phyloP scores from a whole-genome alignment of 2,797 vertebrate species.

The Chelmon rostratus region DNA sequence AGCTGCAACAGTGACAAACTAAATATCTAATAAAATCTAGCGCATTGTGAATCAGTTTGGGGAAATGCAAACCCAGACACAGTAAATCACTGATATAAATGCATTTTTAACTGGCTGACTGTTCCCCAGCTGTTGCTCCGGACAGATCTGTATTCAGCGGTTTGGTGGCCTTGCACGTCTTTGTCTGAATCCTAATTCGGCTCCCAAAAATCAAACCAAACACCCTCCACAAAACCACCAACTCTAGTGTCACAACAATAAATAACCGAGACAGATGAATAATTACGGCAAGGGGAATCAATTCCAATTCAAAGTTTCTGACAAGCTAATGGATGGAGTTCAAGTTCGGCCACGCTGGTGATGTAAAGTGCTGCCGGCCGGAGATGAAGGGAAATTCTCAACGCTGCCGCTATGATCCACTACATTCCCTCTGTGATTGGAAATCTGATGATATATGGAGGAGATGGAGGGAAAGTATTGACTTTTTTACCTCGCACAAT shows the following conservation, averaged over 20 bases:
- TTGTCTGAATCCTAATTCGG: constrained; percentile 45
- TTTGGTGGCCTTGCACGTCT: background rate
- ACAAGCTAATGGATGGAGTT: constrained; percentile 68
- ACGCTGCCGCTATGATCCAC: constrained; percentile 31
- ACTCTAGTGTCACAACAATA: constrained; percentile 43
- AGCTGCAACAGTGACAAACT: constrained; percentile 12
- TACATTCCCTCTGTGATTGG: constrained; percentile 51
- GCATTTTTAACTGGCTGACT: background rate
- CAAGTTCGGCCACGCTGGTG: constrained; percentile 17
- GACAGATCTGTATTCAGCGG: constrained; percentile 12
- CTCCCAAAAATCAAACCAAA: constrained; percentile 33
- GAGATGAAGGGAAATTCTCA: constrained; percentile 41
- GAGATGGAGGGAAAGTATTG: constrained; percentile 64
- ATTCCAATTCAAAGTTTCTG: constrained; percentile 75
- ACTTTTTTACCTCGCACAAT: constrained; percentile 54
- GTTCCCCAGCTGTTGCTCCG: constrained; percentile 9
- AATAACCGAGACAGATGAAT: constrained; percentile 67
- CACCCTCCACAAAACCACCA: background rate
- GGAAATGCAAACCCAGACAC: constrained; percentile 11
- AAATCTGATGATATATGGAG: constrained; percentile 66
- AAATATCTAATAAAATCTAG: background rate
- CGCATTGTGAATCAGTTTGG: background rate
- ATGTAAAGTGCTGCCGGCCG: constrained; percentile 39
- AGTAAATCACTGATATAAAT: constrained; percentile 21
- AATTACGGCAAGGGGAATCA: constrained; percentile 58